Evolutionary conservation across 2,888 invertebrate genomes (phyloP).

Genomic region (Ophion ellenae): DNA sequence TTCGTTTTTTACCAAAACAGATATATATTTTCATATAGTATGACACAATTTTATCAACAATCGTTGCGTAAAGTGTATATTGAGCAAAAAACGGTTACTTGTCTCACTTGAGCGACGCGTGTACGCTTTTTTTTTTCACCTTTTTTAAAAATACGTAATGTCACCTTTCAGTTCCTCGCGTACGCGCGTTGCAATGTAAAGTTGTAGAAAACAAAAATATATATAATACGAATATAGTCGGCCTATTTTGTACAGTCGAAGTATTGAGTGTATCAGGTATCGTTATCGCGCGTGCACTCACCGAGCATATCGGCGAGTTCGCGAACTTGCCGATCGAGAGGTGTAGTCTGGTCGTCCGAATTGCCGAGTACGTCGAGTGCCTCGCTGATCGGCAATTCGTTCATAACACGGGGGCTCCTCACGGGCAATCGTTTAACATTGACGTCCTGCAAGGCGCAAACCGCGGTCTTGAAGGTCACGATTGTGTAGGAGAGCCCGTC

Average conservation of each 20-base stretch:
- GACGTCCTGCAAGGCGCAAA: conserved; percentile 69
- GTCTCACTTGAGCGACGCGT: background rate
- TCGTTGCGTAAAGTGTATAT: conserved; percentile 34
- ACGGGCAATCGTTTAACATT: conserved; percentile 64
- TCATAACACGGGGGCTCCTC: conserved; percentile 69
- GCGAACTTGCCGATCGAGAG: conserved; percentile 70
- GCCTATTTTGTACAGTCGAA: conserved; percentile 18
- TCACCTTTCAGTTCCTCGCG: conserved; percentile 26
- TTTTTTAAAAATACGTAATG: background rate
- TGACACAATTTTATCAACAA: conserved; percentile 41
- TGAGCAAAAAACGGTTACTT: conserved; percentile 35
- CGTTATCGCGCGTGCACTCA: conserved; percentile 66
- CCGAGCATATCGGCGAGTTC: conserved; percentile 70
- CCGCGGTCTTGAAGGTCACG: conserved; percentile 71
- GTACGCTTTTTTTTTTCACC: conserved; percentile 1
- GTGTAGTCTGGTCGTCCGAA: conserved; percentile 64
- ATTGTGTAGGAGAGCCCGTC: conserved; percentile 73
- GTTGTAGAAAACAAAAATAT: conserved; percentile 47
- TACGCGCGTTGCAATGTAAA: conserved; percentile 45
- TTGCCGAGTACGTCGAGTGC: conserved; percentile 66
- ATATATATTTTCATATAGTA: conserved; percentile 40
- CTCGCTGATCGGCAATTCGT: conserved; percentile 70
- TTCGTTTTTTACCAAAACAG: conserved; percentile 49
- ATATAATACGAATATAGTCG: conserved; percentile 1
- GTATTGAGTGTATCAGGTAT: conserved; percentile 7